phyloP scores from a whole-genome alignment of 2,797 vertebrate genomes.

The Gymnothorax reevesii region DNA sequence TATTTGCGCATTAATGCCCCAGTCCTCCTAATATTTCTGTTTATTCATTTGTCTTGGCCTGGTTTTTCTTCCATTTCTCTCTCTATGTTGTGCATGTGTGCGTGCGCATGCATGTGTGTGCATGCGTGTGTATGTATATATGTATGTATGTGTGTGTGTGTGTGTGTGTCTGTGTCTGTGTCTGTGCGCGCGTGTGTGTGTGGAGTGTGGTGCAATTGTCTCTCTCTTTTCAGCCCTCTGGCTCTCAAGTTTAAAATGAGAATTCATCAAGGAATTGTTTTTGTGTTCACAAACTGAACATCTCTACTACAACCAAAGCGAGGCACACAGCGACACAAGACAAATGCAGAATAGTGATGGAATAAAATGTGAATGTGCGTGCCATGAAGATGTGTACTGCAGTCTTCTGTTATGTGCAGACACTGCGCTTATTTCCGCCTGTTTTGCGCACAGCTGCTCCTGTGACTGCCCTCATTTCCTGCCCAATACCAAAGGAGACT shows the following conservation, averaged over 20 bases:
- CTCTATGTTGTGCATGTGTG: conserved; percentile 31
- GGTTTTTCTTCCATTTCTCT: neutral
- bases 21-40: neutral
- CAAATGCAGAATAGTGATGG: neutral
- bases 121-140: neutral
- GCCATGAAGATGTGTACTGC: neutral
- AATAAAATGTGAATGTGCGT: neutral
- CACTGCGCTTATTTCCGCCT: neutral
- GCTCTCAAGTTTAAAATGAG: conserved; percentile 43
- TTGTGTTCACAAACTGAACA: neutral
- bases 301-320: neutral
- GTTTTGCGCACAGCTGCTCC: conserved; percentile 47
- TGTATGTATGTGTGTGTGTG: neutral
- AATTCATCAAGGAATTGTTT: neutral
- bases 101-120: neutral
- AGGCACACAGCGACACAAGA: no score
- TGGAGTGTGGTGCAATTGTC: conserved; percentile 38
- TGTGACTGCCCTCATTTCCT: conserved; percentile 42
- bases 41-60: neutral
- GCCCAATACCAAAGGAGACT: conserved; percentile 66
- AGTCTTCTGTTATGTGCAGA: neutral
- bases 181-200: neutral
- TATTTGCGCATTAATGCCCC: neutral
- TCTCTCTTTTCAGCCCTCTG: conserved; percentile 57
- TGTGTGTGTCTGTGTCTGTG: no score